These are phyloP conservation scores for Leucoraja ocellata DNA, from an alignment of 2,797 vertebrate genomes.

Conservation along the genomic window DNA sequence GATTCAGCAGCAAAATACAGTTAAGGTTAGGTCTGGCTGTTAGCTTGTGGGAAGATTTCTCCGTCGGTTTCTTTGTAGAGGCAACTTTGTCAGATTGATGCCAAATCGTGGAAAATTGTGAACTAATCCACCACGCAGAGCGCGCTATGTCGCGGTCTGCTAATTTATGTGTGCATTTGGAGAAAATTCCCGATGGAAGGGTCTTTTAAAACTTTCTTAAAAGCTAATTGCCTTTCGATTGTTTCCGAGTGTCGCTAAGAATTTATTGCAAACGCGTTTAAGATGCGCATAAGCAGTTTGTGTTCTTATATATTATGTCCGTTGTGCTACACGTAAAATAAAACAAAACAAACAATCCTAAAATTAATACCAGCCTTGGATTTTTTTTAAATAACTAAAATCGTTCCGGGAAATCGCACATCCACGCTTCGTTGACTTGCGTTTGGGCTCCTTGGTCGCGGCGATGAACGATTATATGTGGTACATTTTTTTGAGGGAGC, in stretches of 20 bases:
- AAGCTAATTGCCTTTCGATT: not conserved
- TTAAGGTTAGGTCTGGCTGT: not conserved
- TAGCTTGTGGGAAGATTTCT: not conserved
- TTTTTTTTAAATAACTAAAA: not conserved
- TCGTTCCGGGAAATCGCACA: not conserved
- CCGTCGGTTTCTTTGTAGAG: slow-evolving; percentile 39
- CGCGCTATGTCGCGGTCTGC: slow-evolving; percentile 42
- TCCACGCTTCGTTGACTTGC: not conserved
- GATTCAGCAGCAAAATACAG: slow-evolving; percentile 19
- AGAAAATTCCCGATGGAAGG: not conserved
- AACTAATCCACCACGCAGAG: slow-evolving; percentile 39
- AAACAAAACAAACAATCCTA: slow-evolving; percentile 2
- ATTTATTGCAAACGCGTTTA: not conserved
- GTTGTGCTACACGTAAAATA: not conserved
- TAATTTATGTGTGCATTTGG: slow-evolving; percentile 39
- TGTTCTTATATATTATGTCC: not conserved
- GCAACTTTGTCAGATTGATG: slow-evolving; percentile 42
- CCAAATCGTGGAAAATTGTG: slow-evolving; percentile 40
- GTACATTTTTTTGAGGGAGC: not conserved
- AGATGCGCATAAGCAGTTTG: not conserved
- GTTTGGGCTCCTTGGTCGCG: not conserved
- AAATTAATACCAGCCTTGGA: not conserved
- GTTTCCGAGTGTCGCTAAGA: not conserved
- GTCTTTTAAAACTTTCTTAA: not conserved
- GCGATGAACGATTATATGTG: not conserved